Evolutionary conservation across 1,140 invertebrate species (phyloP).

Genomic region (Araneus ventricosus): DNA sequence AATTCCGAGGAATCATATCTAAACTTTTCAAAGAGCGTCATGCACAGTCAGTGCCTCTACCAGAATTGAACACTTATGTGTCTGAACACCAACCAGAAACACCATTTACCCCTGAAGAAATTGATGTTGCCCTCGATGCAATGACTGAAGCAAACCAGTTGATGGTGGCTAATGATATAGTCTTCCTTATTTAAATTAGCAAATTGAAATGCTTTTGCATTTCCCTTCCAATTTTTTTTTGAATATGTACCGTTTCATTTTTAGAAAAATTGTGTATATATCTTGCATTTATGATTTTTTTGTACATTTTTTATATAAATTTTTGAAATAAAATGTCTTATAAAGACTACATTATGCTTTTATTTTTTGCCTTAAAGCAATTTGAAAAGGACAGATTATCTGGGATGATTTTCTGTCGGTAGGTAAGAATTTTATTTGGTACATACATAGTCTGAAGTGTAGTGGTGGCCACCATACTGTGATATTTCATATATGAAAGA

Average conservation of each 20-base stretch:
- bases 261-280: background rate
- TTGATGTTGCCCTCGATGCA: conserved; percentile 87
- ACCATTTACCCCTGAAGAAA: conserved; percentile 86
- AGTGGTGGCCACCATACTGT: too few relatives aligned
- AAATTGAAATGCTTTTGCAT: background rate
- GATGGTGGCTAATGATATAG: conserved; percentile 92
- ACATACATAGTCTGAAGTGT: too few relatives aligned
- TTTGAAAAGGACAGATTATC: too few relatives aligned
- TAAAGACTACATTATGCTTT: background rate
- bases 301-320: background rate
- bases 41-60: conserved; percentile 80
- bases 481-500: too few relatives aligned
- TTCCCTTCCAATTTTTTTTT: background rate
- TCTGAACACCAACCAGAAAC: conserved; percentile 79
- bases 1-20: conserved; percentile 80
- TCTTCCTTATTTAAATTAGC: conserved; percentile 88
- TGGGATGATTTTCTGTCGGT: too few relatives aligned
- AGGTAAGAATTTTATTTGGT: too few relatives aligned
- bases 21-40: conserved; percentile 80
- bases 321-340: background rate
- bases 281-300: background rate
- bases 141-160: conserved; percentile 95
- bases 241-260: background rate
- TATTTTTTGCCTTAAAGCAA: background rate
- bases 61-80: conserved; percentile 77